A percentile compares a stretch with the other conserved stretches of the same genome.
These are phyloP conservation scores for Stercorarius parasiticus DNA, from an alignment of 2,113 vertebrate species.

Conservation along the genomic window DNA sequence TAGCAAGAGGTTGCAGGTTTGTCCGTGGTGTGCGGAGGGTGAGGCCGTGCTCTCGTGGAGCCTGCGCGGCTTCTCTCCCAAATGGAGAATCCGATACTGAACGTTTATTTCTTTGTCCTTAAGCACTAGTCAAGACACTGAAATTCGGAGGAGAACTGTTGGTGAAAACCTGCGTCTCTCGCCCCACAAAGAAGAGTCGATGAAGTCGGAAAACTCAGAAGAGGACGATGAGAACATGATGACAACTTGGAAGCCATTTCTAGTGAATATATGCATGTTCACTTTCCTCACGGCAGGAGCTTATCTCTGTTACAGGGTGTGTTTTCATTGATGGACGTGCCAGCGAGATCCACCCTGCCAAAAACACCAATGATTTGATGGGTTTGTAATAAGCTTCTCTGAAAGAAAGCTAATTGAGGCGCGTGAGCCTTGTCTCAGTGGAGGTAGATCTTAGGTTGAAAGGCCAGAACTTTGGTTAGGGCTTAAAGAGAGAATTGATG, in stretches of 20 bases:
- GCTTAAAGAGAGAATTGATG: constrained; percentile 68
- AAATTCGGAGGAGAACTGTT: constrained; percentile 71
- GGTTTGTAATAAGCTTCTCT: constrained; percentile 21
- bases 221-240: constrained; percentile 63
- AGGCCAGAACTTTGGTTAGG: constrained; percentile 74
- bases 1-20: background rate
- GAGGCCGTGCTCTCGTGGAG: background rate
- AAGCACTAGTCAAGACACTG: constrained; percentile 76
- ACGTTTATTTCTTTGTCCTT: background rate
- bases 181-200: constrained; percentile 55
- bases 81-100: background rate
- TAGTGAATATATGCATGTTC: constrained; percentile 88
- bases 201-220: background rate
- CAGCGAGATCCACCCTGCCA: background rate
- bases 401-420: background rate
- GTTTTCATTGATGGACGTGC: constrained; percentile 81
- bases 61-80: background rate
- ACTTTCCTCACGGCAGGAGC: constrained; percentile 86
- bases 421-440: constrained; percentile 57
- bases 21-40: background rate
- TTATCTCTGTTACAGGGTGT: constrained; percentile 91
- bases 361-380: constrained; percentile 31
- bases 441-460: constrained; percentile 40
- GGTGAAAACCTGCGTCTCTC: background rate
- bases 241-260: constrained; percentile 84